These are phyloP conservation scores for Condylura cristata DNA, from an alignment of 2,113 vertebrate species.

Conservation along the genomic window DNA sequence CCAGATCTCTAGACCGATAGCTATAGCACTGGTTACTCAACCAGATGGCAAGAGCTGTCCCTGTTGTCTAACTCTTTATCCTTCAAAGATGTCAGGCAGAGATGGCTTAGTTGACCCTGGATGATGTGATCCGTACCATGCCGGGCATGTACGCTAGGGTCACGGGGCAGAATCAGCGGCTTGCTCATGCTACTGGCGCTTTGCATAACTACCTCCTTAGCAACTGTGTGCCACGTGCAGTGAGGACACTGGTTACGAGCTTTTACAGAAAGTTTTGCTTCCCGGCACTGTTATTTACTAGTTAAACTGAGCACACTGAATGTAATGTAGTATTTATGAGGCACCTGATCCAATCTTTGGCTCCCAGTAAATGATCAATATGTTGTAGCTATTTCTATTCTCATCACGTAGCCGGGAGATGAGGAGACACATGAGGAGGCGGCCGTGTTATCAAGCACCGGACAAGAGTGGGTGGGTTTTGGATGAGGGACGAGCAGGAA, in stretches of 20 bases:
- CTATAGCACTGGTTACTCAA: background rate
- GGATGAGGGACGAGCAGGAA: background rate
- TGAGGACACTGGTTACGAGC: background rate
- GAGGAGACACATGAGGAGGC: background rate
- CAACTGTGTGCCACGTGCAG: background rate
- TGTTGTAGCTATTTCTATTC: background rate
- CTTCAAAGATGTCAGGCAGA: fast-evolving
- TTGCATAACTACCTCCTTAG: background rate
- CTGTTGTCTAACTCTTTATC: background rate
- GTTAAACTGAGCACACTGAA: background rate
- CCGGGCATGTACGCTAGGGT: background rate
- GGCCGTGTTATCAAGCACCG: background rate
- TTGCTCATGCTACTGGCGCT: background rate
- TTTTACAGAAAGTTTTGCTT: background rate
- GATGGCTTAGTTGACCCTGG: background rate
- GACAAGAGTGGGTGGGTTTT: background rate
- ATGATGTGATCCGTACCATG: background rate
- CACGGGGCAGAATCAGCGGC: fast-evolving
- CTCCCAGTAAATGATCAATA: background rate
- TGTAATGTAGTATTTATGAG: background rate
- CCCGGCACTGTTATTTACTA: background rate
- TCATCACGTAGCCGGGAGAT: background rate
- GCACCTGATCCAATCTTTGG: background rate
- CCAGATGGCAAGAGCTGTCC: background rate
- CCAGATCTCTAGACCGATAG: background rate